These are phyloP conservation scores for Pipistrellus kuhlii DNA, from an alignment of 2,797 vertebrate genomes.

Conservation along the genomic window DNA sequence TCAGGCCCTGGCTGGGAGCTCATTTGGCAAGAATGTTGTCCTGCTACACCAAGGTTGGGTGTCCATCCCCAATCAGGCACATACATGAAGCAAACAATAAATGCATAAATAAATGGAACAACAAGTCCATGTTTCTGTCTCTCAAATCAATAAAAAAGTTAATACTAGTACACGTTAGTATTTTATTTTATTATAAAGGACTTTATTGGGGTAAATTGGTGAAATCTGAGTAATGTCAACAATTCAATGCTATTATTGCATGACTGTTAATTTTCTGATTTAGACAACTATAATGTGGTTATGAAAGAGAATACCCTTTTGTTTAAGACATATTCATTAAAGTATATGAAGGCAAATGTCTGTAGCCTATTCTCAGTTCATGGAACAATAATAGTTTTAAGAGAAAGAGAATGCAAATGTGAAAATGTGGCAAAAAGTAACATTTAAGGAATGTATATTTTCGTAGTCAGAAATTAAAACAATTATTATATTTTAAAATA, in stretches of 20 bases:
- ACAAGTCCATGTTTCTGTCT: neutral
- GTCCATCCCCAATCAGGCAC: neutral
- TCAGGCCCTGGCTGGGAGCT: neutral
- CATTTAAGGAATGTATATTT: neutral
- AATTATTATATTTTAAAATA: too few species aligned
- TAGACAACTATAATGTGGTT: conserved; percentile 12
- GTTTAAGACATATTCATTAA: neutral
- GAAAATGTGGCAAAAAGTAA: conserved; percentile 22
- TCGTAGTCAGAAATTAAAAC: conserved; percentile 41
- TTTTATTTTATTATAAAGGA: conserved; percentile 13
- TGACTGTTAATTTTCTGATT: conserved; percentile 5
- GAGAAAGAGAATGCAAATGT: neutral
- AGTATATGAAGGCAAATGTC: neutral
- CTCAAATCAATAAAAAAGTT: neutral
- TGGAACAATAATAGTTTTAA: neutral
- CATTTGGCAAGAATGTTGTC: neutral
- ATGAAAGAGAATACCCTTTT: neutral
- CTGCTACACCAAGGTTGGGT: neutral
- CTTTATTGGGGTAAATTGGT: neutral
- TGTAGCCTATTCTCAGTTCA: neutral
- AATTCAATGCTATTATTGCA: neutral
- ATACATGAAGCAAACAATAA: neutral
- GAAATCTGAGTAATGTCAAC: neutral
- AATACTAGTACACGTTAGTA: neutral
- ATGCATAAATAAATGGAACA: neutral